phyloP scores from a whole-genome alignment of 2,797 vertebrate genomes.

The Phalanger gymnotis region DNA sequence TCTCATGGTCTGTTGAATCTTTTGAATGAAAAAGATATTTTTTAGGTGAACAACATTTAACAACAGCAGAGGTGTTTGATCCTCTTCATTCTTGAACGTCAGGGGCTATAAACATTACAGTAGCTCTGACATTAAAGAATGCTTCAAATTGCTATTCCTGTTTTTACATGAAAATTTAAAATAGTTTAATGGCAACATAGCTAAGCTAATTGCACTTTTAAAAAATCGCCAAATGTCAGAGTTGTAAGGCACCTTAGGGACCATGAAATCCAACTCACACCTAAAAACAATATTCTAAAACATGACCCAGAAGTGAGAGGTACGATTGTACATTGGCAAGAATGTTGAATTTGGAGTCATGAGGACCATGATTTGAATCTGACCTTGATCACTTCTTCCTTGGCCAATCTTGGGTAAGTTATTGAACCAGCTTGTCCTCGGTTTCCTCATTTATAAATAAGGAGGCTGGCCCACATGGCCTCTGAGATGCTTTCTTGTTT shows the following conservation, averaged over 20 bases:
- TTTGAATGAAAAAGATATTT: conserved; percentile 26
- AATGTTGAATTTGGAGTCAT: background rate
- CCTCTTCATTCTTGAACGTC: background rate
- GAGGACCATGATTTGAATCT: background rate
- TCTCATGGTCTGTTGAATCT: background rate
- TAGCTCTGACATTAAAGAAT: background rate
- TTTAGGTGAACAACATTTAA: background rate
- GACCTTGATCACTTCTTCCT: background rate
- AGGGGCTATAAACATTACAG: conserved; percentile 19
- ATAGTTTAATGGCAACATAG: background rate
- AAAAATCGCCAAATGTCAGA: background rate
- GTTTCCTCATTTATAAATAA: background rate
- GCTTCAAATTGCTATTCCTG: background rate
- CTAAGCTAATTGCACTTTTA: background rate
- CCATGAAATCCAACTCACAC: background rate
- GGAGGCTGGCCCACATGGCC: background rate
- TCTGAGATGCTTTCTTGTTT: background rate
- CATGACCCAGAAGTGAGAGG: background rate
- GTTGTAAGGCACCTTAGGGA: background rate
- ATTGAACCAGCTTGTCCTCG: background rate
- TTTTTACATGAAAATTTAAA: conserved; percentile 28
- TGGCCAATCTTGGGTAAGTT: background rate
- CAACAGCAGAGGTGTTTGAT: background rate
- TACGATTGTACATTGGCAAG: background rate
- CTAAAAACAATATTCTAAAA: background rate